Conservation (phyloP, 2,797 vertebrate genomes). For the Takifugu ocellatus region DNA sequence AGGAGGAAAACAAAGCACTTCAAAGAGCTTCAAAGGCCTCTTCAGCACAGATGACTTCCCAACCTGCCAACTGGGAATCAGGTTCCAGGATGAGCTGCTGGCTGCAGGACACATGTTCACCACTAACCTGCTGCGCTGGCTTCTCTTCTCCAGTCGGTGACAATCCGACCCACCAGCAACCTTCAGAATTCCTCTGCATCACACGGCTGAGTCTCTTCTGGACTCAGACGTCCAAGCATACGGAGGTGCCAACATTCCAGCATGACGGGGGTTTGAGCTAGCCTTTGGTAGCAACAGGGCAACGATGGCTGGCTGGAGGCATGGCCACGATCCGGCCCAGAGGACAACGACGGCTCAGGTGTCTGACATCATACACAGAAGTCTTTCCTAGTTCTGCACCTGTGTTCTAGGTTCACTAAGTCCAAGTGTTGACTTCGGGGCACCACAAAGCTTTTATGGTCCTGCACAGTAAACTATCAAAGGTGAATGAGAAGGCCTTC, state of each 20-base stretch:
- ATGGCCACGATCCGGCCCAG: constrained; percentile 11
- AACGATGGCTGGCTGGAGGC: constrained; percentile 44
- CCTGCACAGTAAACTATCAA: too few relatives aligned
- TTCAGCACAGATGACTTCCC: constrained; percentile 46
- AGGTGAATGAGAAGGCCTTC: too few relatives aligned
- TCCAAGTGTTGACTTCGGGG: too few relatives aligned
- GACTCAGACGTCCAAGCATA: constrained; percentile 41
- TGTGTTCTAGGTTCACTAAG: too few relatives aligned
- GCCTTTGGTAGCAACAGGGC: constrained; percentile 59
- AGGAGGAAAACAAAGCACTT: constrained; percentile 50
- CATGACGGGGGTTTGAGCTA: constrained; percentile 69
- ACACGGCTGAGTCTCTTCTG: constrained; percentile 44
- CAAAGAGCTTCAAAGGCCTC: constrained; percentile 44
- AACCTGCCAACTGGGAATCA: constrained; percentile 68
- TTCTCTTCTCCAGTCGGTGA: constrained; percentile 26
- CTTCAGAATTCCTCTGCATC: constrained; percentile 57
- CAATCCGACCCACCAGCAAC: constrained; percentile 17
- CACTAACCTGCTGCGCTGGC: constrained; percentile 29
- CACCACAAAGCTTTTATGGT: too few relatives aligned
- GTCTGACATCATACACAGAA: constrained; percentile 12
- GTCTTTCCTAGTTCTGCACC: not conserved
- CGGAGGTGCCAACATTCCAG: constrained; percentile 71
- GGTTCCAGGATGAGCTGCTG: constrained; percentile 41
- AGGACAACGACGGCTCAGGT: not conserved
- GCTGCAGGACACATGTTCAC: constrained; percentile 20